These are phyloP conservation scores for Onychomys arenicola DNA, from an alignment of 2,797 vertebrate species.

Conservation along the genomic window DNA sequence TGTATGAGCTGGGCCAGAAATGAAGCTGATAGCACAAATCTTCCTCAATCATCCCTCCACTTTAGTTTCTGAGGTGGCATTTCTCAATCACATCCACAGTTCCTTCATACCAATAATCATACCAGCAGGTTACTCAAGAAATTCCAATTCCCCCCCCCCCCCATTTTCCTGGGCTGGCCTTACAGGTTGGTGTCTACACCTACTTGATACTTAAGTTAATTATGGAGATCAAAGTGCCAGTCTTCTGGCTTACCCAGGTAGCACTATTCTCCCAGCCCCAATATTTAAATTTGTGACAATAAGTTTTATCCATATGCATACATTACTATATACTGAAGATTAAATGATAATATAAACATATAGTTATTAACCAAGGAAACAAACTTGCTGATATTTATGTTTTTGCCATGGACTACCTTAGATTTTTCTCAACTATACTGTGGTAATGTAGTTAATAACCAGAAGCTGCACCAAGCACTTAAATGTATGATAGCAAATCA, in stretches of 20 bases:
- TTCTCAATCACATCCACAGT: neutral
- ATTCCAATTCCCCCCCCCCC: too few relatives aligned
- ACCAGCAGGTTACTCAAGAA: neutral
- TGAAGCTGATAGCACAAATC: neutral
- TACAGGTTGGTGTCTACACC: neutral
- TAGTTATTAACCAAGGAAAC: neutral
- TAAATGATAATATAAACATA: neutral
- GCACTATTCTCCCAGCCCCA: neutral
- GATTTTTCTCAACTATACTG: neutral
- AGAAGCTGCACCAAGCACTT: neutral
- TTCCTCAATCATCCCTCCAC: neutral
- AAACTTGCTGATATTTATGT: neutral
- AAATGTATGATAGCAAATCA: neutral
- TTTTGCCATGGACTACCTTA: neutral
- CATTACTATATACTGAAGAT: neutral
- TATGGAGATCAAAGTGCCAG: neutral
- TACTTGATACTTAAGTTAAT: neutral
- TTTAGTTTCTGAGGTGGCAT: neutral
- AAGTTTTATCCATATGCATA: neutral
- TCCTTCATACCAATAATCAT: neutral
- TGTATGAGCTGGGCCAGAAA: neutral
- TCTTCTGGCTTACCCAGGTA: neutral
- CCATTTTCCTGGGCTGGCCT: neutral
- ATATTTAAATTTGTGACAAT: neutral
- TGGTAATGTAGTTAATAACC: neutral